A percentile compares a stretch with the other conserved stretches of the same genome.
Evolutionary conservation across 2,888 invertebrate species (phyloP).

Genomic region (Coleophora deauratella): DNA sequence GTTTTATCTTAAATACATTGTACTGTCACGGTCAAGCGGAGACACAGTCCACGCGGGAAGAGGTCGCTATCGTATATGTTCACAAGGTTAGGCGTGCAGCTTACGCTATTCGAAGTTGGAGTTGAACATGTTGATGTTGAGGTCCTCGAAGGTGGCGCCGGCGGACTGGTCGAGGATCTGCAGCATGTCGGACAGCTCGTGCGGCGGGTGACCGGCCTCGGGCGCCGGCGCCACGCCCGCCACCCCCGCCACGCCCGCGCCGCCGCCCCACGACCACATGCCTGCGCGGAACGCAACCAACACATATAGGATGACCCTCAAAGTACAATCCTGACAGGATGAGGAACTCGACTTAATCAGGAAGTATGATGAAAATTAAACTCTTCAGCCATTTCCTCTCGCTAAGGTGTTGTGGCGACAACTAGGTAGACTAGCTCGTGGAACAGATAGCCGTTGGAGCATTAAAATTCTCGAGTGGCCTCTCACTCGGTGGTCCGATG

Average conservation of each 20-base stretch:
- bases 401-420: too few relatives aligned
- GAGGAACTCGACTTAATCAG: too few relatives aligned
- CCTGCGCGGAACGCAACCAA: slow-evolving; percentile 45
- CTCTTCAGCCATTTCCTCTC: too few relatives aligned
- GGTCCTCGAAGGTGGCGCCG: slow-evolving; percentile 88
- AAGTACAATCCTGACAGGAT: too few relatives aligned
- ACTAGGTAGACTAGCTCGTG: too few relatives aligned
- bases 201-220: slow-evolving; percentile 70
- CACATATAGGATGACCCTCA: too few relatives aligned
- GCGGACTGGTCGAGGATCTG: slow-evolving; percentile 93
- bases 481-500: too few relatives aligned
- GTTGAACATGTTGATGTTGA: slow-evolving; percentile 92
- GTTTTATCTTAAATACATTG: too few relatives aligned
- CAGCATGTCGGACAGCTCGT: slow-evolving; percentile 92
- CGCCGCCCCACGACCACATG: slow-evolving; percentile 83
- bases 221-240: slow-evolving; percentile 31
- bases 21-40: not conserved
- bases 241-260: slow-evolving; percentile 42
- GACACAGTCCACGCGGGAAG: slow-evolving; percentile 1
- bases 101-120: slow-evolving; percentile 68
- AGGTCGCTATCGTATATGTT: slow-evolving; percentile 3
- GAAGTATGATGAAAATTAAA: too few relatives aligned
- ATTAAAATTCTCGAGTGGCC: too few relatives aligned
- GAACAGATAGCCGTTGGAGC: too few relatives aligned
- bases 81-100: slow-evolving; percentile 14